Conservation (phyloP, 1,140 invertebrate genomes). For the Drosophila prosaltans region DNA sequence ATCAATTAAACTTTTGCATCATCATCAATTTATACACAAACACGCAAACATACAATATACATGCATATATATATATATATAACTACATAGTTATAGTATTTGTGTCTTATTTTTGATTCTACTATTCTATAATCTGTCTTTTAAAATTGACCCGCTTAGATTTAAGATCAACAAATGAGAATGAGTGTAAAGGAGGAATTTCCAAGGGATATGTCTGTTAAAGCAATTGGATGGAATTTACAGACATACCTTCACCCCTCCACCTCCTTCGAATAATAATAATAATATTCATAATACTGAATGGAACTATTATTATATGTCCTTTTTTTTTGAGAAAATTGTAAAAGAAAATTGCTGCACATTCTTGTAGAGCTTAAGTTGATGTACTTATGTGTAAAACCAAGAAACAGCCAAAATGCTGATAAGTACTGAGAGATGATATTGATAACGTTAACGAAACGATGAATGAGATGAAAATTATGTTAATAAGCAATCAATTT, state of each 20-base stretch:
- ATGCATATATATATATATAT: conserved; percentile 6
- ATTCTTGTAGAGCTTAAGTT: conserved; percentile 22
- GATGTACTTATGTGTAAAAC: conserved; percentile 18
- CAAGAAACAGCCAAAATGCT: conserved; percentile 8
- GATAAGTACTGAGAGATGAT: conserved; percentile 14
- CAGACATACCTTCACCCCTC: neutral
- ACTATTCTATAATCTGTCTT: neutral
- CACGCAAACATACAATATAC: conserved; percentile 1
- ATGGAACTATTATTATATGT: conserved; percentile 1
- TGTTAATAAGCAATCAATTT: no score
- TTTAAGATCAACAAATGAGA: neutral
- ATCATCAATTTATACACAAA: neutral
- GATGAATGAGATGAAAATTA: neutral
- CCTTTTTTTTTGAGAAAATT: neutral
- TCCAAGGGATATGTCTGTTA: neutral
- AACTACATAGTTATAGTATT: conserved; percentile 11
- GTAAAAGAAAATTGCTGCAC: conserved; percentile 1
- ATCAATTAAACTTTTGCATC: conserved; percentile 1
- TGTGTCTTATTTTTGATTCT: conserved; percentile 9
- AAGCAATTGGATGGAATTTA: neutral
- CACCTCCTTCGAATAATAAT: neutral
- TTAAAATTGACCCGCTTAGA: neutral
- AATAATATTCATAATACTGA: conserved; percentile 6
- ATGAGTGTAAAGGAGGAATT: neutral
- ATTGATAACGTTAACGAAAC: neutral